A percentile compares a stretch with the other conserved stretches of the same genome.
phyloP scores from a whole-genome alignment of 2,888 invertebrate genomes.

The Coelogynopora nodosa region DNA sequence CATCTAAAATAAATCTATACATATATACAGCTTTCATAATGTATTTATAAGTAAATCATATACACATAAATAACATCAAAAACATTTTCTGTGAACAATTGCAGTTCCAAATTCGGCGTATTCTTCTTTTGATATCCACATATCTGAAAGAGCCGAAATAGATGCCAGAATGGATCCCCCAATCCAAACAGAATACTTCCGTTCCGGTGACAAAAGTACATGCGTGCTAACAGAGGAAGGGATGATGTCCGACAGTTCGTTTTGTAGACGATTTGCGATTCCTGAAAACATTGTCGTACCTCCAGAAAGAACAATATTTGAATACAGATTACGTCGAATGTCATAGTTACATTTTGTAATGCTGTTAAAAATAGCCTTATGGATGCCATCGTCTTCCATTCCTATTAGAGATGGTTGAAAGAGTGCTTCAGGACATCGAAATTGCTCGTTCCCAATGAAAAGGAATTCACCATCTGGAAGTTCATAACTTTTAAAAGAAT shows the following conservation, averaged over 20 bases:
- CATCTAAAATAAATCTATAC: no score
- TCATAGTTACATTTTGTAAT: slow-evolving; percentile 46
- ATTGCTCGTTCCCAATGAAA: slow-evolving; percentile 43
- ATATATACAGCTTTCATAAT: no score
- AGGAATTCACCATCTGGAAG: slow-evolving; percentile 48
- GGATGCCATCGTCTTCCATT: slow-evolving; percentile 42
- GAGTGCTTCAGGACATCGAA: slow-evolving; percentile 47
- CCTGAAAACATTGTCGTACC: slow-evolving; percentile 59
- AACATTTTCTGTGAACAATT: slow-evolving; percentile 33
- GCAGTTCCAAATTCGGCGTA: neutral
- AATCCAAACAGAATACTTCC: slow-evolving; percentile 25
- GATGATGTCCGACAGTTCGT: neutral
- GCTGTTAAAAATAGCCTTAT: slow-evolving; percentile 4
- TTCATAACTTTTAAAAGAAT: no score
- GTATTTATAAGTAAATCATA: no score
- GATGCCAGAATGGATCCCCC: slow-evolving; percentile 35
- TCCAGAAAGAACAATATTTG: slow-evolving; percentile 47
- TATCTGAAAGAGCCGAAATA: neutral
- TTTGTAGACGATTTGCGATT: neutral
- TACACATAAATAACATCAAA: no score
- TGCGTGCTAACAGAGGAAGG: neutral
- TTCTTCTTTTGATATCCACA: slow-evolving; percentile 24
- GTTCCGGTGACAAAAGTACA: neutral
- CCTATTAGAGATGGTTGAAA: slow-evolving; percentile 48
- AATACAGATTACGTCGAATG: slow-evolving; percentile 43